Conservation (phyloP, 2,113 vertebrate species). For the Coracopsis vasa region DNA sequence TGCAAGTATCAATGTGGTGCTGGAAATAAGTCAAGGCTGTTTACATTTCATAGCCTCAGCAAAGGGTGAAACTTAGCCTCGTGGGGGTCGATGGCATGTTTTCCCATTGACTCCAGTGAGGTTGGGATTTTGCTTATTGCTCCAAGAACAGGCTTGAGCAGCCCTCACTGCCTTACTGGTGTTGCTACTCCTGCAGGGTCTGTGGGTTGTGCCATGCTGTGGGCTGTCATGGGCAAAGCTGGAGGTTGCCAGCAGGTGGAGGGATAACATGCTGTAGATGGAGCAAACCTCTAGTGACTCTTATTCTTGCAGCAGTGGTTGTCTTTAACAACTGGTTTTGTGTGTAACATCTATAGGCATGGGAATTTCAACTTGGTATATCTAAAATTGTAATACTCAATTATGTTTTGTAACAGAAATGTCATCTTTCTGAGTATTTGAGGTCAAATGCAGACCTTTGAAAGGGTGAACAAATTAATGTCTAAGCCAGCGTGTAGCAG, state of each 20-base stretch:
- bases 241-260: not conserved
- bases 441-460: not conserved
- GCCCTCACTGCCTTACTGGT: accelerated
- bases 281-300: not conserved
- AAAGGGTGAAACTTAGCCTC: not conserved
- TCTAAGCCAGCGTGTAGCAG: not conserved
- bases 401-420: not conserved
- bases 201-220: not conserved
- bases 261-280: not conserved
- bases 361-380: accelerated
- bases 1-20: not conserved
- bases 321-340: not conserved
- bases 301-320: not conserved
- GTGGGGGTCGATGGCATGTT: accelerated
- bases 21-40: not conserved
- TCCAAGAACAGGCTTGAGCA: not conserved
- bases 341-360: too few species aligned
- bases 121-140: not conserved
- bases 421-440: not conserved
- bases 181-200: accelerated
- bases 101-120: not conserved
- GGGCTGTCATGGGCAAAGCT: not conserved
- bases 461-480: not conserved
- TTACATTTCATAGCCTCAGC: not conserved
- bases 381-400: not conserved